These are phyloP conservation scores for Coleophora deauratella DNA, from an alignment of 2,888 invertebrate species.

Conservation along the genomic window DNA sequence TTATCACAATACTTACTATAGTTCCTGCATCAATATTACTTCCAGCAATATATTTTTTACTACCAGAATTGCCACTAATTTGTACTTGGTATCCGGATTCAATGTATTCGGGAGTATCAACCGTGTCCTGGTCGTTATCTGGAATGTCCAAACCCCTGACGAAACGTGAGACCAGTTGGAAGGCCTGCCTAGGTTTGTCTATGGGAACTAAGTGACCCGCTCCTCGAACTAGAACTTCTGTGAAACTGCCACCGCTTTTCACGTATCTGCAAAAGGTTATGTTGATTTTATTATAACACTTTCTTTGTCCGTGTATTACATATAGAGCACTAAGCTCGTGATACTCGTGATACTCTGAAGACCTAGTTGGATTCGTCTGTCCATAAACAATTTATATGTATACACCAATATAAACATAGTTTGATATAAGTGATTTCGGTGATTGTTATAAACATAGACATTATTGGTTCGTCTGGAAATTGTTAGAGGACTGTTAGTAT, in stretches of 20 bases:
- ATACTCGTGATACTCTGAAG: too few species aligned
- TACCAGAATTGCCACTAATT: too few species aligned
- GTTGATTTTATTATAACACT: too few species aligned
- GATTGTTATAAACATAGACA: too few species aligned
- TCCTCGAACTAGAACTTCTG: constrained; percentile 71
- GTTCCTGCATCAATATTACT: constrained; percentile 17
- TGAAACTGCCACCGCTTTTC: constrained; percentile 68
- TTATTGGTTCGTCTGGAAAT: too few species aligned
- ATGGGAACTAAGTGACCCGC: constrained; percentile 77
- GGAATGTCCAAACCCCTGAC: constrained; percentile 31
- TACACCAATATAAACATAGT: too few species aligned
- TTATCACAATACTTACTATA: constrained; percentile 39
- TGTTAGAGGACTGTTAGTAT: too few species aligned
- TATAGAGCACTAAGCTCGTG: not conserved
- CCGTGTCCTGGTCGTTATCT: constrained; percentile 14
- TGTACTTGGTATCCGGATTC: too few species aligned
- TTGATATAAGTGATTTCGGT: too few species aligned
- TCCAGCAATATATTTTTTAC: too few species aligned
- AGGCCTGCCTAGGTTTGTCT: constrained; percentile 71
- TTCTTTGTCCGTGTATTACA: not conserved
- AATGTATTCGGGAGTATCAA: not conserved
- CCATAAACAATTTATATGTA: too few species aligned
- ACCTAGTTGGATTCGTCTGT: too few species aligned
- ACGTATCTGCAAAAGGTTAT: constrained; percentile 59
- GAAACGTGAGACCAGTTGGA: constrained; percentile 35